Percentiles rank a stretch among this genome's conserved stretches.
phyloP scores from a whole-genome alignment of 2,888 invertebrate genomes.

The Eupeodes latifasciatus region DNA sequence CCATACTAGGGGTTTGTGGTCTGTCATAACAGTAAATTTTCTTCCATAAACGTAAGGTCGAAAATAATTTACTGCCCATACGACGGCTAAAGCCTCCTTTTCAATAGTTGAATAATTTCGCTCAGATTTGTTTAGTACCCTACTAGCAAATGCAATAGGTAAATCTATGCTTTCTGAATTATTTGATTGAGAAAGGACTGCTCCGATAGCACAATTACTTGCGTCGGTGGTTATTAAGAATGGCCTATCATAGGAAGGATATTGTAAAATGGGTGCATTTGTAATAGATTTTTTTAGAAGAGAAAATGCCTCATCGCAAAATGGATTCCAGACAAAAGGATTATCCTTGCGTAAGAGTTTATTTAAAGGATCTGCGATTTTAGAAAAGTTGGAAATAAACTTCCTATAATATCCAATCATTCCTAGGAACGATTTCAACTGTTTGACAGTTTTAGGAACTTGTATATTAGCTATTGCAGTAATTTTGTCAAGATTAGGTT shows the following conservation, averaged over 20 bases:
- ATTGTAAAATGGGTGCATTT: not conserved
- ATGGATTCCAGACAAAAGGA: not conserved
- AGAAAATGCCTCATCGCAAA: constrained; percentile 4
- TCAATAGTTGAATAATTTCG: constrained; percentile 11
- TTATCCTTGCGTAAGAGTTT: too few species aligned
- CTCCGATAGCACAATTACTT: too few species aligned
- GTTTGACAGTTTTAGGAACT: constrained; percentile 5
- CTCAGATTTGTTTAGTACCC: constrained; percentile 9
- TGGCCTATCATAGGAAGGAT: not conserved
- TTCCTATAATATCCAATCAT: too few species aligned
- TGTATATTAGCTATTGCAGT: constrained; percentile 1
- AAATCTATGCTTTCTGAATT: constrained; percentile 4
- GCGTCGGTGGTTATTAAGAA: constrained; percentile 8
- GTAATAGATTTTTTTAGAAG: constrained; percentile 4
- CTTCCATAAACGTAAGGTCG: constrained; percentile 24
- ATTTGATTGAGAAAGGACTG: too few species aligned
- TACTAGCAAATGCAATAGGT: constrained; percentile 16
- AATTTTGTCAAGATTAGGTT: constrained; percentile 6
- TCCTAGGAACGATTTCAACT: not conserved
- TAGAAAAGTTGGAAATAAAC: too few species aligned
- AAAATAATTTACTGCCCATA: not conserved
- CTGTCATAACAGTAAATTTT: constrained; percentile 32
- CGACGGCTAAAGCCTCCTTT: not conserved
- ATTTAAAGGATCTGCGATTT: too few species aligned
- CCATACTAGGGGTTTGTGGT: constrained; percentile 29